Conservation (phyloP, 1,140 invertebrate species). For the Stegodyphus mimosarum region DNA sequence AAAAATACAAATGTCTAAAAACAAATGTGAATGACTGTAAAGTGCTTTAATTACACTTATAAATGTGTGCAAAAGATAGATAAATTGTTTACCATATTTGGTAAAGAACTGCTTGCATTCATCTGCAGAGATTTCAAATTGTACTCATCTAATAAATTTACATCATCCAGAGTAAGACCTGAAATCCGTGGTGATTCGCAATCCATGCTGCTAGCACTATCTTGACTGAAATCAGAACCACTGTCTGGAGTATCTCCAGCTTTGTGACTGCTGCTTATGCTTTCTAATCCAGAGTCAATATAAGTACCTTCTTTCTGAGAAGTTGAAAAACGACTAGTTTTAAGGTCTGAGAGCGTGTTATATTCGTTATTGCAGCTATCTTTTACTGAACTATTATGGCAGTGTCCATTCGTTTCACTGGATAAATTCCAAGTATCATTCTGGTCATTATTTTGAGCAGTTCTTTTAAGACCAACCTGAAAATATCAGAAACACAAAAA, state of each 20-base stretch:
- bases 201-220: slow-evolving; percentile 54
- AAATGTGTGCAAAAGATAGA: no score
- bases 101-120: not conserved
- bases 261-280: slow-evolving; percentile 56
- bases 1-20: no score
- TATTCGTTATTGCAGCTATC: not conserved
- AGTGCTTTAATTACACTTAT: no score
- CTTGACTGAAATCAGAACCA: slow-evolving; percentile 54
- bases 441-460: not conserved
- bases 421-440: not conserved
- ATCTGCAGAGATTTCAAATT: slow-evolving; percentile 2
- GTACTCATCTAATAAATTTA: slow-evolving; percentile 39
- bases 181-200: slow-evolving; percentile 41
- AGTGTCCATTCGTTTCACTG: not conserved
- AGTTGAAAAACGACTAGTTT: not conserved
- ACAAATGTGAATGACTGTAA: no score
- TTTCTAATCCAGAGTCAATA: slow-evolving; percentile 59
- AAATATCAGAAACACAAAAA: not conserved
- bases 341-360: no score
- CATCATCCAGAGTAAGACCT: not conserved
- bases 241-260: slow-evolving; percentile 54
- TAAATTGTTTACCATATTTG: slow-evolving; percentile 4
- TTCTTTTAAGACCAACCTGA: not conserved
- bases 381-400: not conserved
- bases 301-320: slow-evolving; percentile 2